These are phyloP conservation scores for Nomada ruficornis DNA, from an alignment of 2,888 invertebrate species.

Conservation along the genomic window DNA sequence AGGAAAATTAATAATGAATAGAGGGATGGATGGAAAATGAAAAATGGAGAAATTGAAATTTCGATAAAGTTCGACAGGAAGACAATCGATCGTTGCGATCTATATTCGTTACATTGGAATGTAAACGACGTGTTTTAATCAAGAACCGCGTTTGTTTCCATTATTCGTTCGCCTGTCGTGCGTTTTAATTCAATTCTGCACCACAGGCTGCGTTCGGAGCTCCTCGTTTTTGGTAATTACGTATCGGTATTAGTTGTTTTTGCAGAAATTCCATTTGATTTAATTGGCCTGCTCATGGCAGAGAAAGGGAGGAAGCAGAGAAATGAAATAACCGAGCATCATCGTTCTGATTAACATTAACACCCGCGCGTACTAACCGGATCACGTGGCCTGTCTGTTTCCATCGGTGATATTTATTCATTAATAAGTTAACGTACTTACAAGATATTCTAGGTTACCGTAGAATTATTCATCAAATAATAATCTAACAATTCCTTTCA, in stretches of 20 bases:
- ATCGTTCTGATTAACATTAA: slow-evolving; percentile 22
- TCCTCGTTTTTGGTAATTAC: slow-evolving; percentile 36
- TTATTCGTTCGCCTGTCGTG: slow-evolving; percentile 34
- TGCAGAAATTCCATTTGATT: slow-evolving; percentile 32
- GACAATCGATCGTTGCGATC: slow-evolving; percentile 22
- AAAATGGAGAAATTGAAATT: neutral
- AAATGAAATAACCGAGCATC: neutral
- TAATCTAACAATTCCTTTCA: too few species aligned
- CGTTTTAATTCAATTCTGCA: slow-evolving; percentile 42
- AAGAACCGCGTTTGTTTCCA: slow-evolving; percentile 26
- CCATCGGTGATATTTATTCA: too few species aligned
- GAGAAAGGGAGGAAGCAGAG: neutral
- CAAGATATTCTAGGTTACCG: too few species aligned
- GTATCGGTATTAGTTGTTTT: slow-evolving; percentile 32
- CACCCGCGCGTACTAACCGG: too few species aligned
- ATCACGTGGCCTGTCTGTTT: neutral
- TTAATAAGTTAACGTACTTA: too few species aligned
- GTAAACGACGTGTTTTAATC: slow-evolving; percentile 43
- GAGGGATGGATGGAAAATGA: neutral
- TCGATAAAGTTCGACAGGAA: neutral
- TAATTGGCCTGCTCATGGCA: neutral
- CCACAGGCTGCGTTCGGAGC: slow-evolving; percentile 4
- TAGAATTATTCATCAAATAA: too few species aligned
- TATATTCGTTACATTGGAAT: slow-evolving; percentile 36
- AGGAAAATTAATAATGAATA: too few species aligned